Percentiles rank a stretch among this genome's conserved stretches.
Conservation (phyloP, 2,113 vertebrate species). For the Percina caprodes region DNA sequence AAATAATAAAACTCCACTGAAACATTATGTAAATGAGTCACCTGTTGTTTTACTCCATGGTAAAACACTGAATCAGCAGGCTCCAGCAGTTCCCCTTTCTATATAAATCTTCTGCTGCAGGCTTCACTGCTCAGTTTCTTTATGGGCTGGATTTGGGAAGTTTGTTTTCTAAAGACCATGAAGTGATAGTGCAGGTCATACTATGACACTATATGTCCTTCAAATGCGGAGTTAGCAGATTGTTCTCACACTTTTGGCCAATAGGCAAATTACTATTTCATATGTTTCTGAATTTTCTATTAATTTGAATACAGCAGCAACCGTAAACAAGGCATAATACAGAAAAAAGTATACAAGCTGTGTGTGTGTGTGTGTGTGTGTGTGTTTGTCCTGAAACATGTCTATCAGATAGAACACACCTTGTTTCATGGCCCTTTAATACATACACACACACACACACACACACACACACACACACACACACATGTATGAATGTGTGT, state of each 20-base stretch:
- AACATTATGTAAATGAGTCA: conserved; percentile 30
- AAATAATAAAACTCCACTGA: not conserved
- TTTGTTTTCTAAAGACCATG: not conserved
- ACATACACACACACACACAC: conserved; percentile 36
- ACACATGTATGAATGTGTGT: conserved; percentile 32
- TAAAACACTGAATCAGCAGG: conserved; percentile 45
- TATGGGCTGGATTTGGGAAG: not conserved
- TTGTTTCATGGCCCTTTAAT: conserved; percentile 59
- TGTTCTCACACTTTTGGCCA: not conserved
- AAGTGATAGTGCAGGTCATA: not conserved
- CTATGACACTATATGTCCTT: not conserved
- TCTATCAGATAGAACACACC: conserved; percentile 63
- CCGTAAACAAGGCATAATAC: not conserved
- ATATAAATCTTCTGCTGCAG: conserved; percentile 11
- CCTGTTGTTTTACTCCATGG: conserved; percentile 6
- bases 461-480: conserved; percentile 13
- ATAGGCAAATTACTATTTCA: not conserved
- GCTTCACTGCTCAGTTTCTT: not conserved
- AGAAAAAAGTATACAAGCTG: not conserved
- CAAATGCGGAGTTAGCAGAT: not conserved
- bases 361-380: not conserved
- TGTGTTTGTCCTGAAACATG: conserved; percentile 53
- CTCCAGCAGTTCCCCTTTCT: conserved; percentile 1
- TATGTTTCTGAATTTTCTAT: no score
- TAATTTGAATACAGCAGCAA: not conserved